Evolutionary conservation across 2,797 vertebrate genomes (phyloP), one percentile per base, ranked within the genome.

Genomic region (Champsocephalus esox): DNA sequence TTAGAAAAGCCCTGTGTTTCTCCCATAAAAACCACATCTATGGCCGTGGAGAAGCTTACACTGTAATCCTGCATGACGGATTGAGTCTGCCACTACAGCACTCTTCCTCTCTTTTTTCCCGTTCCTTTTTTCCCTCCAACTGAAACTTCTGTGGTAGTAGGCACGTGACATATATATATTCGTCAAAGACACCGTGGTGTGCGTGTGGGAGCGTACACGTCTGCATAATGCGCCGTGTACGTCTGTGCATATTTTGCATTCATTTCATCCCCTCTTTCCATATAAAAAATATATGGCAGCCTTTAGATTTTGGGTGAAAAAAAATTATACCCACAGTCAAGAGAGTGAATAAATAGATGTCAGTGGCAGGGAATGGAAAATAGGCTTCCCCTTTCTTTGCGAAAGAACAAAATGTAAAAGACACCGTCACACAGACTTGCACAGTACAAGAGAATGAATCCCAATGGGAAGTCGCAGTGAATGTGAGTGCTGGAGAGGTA

Each of bases 1-100:
- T 90, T 85, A 84, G 86, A 89, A 93, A 93, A 94, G 88, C 87
- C 86, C 81, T 71, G 75, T 88, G 90, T 93, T 91, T 90, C 90
- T 88, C 66, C 88, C 82, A 89, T 90, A 92, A 93, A 94, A 94
- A 88, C 85, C 89, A 85, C 91, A 90, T 95, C 91, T 90, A 89
- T 89, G 90, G 88, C 92, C 88, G 83, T 91, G 86, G 89, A 94
- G 91, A 89, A 93, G 92, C 92, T 94, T 93, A 93, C 80, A 70
- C 86, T 83, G 87, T 95, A 94, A 95, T 94, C 94, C 93, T 80
- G 91, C 92, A 91, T 94, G 92, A 94, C 93, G 89, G 92, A 93
- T 93, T 90, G 91, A 93, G 92, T 92, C 89, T 91, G 89, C 87
- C 84, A 81, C 89, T 87, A 80, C 90, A 71, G 86, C 84, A 60